phyloP scores from a whole-genome alignment of 1,140 invertebrate genomes.

The Tetranychus urticae region DNA sequence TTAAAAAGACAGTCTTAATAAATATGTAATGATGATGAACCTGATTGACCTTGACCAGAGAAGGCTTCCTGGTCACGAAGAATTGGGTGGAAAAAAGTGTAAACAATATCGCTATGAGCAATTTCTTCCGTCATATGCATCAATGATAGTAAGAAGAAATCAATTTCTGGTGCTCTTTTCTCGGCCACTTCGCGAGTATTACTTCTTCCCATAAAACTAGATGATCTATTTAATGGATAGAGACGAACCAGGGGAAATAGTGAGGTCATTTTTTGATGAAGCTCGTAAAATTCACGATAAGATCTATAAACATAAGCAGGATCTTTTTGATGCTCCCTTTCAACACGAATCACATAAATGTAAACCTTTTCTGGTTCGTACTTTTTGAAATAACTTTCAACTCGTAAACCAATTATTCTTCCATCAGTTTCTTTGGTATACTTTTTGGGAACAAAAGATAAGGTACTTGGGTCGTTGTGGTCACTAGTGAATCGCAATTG shows the following conservation, averaged over 20 bases:
- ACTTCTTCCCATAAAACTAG: constrained; percentile 49
- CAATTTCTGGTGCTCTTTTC: constrained; percentile 57
- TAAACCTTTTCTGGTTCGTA: constrained; percentile 96
- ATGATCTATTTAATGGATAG: constrained; percentile 44
- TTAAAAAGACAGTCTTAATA: background rate
- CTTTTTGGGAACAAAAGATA: constrained; percentile 78
- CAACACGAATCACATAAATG: constrained; percentile 72
- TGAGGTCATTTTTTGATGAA: constrained; percentile 76
- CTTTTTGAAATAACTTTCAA: constrained; percentile 72
- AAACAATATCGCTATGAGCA: constrained; percentile 79
- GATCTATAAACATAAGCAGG: constrained; percentile 66
- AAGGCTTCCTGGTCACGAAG: constrained; percentile 45
- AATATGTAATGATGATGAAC: background rate
- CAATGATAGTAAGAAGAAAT: constrained; percentile 58
- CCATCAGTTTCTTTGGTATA: constrained; percentile 66
- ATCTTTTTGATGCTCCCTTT: constrained; percentile 54
- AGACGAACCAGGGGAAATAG: constrained; percentile 67
- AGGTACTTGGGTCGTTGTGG: constrained; percentile 45
- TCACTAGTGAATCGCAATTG: constrained; percentile 40
- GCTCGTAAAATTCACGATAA: constrained; percentile 87
- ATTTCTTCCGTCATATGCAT: constrained; percentile 75
- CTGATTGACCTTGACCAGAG: background rate
- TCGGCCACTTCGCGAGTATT: constrained; percentile 86
- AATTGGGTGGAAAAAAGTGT: constrained; percentile 92
- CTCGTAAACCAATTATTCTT: constrained; percentile 53